Conservation (phyloP, 64 coral and sea anemone species). For the Orbicella faveolata region DNA sequence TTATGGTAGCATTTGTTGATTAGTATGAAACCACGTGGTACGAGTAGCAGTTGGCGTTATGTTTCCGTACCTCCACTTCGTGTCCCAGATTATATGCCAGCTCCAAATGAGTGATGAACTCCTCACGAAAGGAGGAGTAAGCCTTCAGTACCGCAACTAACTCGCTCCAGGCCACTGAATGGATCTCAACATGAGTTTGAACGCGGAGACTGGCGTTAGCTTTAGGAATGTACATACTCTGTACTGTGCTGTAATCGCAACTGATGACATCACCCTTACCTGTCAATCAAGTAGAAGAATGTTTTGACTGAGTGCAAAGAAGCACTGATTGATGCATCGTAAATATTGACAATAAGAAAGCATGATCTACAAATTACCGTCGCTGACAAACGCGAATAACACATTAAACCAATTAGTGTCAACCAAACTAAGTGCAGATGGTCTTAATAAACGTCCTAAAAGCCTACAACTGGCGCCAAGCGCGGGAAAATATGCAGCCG, state of each 20-base stretch:
- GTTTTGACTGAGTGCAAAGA: not conserved
- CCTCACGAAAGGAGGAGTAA: slow-evolving; percentile 47
- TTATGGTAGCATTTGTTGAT: too few relatives aligned
- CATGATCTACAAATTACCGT: too few relatives aligned
- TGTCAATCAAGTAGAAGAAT: not conserved
- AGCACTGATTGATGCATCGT: not conserved
- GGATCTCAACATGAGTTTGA: slow-evolving; percentile 60
- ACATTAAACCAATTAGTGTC: too few relatives aligned
- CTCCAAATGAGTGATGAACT: slow-evolving; percentile 56
- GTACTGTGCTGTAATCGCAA: slow-evolving; percentile 54
- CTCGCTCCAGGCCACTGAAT: slow-evolving; percentile 57
- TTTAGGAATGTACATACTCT: slow-evolving; percentile 47
- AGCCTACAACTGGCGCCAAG: too few relatives aligned
- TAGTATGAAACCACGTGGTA: too few relatives aligned
- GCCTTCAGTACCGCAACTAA: slow-evolving; percentile 51
- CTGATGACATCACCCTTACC: slow-evolving; percentile 69
- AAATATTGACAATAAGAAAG: not conserved
- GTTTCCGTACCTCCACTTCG: slow-evolving; percentile 37
- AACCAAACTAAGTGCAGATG: too few relatives aligned
- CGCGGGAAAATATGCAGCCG: too few relatives aligned
- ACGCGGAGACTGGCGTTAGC: slow-evolving; percentile 64
- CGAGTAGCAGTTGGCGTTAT: too few relatives aligned
- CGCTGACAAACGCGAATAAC: too few relatives aligned
- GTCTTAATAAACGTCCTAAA: too few relatives aligned
- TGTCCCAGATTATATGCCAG: slow-evolving; percentile 64